Base-by-base conservation (phyloP, 2,888 invertebrate species). In the Nemotelus pantherinus region DNA sequence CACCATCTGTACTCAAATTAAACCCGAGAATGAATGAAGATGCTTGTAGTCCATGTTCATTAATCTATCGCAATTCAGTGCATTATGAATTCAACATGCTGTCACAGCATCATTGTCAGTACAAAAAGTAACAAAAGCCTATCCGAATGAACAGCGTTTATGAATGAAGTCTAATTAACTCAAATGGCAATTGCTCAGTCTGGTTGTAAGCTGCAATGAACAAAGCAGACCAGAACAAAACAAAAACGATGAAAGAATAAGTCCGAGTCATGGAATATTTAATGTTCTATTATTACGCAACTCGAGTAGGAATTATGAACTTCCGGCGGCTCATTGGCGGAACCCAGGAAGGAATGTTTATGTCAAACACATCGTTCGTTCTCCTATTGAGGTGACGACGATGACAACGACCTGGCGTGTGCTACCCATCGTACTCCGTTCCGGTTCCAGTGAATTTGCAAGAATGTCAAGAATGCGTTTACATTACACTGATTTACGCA, bases 281-380 rank as follows among this genome's bases (percentile, higher is more conserved):
- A 65, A 65, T 65, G 65, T 65, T 65, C 65, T 65, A 65, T 65
- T 65, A 65, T 65, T 65, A 65, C 65, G 65, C 65, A 65, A 65
- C 65, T n/a, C 65, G 65, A 65, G 65, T 65, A 65, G 65, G 25
- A 65, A 65, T 65, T 65, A 65, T 65, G 65, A 47, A 41, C 41
- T 65, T 65, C 65, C 65, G 65, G 65, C 47, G 65, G 47, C 25
- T 65, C 65, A 65, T 65, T 6, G 47, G 65, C 65, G 65, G 65
- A 65, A 65, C 65, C 47, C 65, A n/a, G 4, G 65, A 65, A 10
- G 43, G 65, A 47, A 65, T 65, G 65, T 65, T 65, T 65, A 65
- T 47, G 47, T 65, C 10, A 44, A 65, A 65, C 65, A 47, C 43
- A 43, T 63, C 63, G 9, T 43, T 41, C 4, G 63, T 63, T 39